phyloP scores from a whole-genome alignment of 1,140 invertebrate species.

The Zaprionus nigranus region DNA sequence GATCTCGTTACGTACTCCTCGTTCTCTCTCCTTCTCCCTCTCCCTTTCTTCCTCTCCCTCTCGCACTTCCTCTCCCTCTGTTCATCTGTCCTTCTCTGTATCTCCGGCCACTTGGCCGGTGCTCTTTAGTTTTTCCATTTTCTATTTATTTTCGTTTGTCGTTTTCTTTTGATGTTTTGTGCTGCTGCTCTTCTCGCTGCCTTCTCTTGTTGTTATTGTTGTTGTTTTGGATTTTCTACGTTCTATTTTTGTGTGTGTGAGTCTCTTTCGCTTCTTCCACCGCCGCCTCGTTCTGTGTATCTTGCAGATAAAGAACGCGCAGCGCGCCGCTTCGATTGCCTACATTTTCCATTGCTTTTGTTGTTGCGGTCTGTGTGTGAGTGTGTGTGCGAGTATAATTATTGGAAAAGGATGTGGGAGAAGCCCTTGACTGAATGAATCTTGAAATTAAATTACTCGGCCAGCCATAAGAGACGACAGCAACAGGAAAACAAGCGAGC shows the following conservation, averaged over 20 bases:
- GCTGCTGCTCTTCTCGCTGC: slow-evolving; percentile 18
- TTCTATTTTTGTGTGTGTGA: slow-evolving; percentile 79
- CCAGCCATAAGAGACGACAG: neutral
- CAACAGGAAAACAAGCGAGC: neutral
- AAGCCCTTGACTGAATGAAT: slow-evolving; percentile 81
- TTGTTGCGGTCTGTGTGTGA: slow-evolving; percentile 8
- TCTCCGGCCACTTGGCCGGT: slow-evolving; percentile 38
- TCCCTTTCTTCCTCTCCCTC: slow-evolving; percentile 10
- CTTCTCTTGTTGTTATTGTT: slow-evolving; percentile 23
- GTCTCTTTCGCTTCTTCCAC: slow-evolving; percentile 45
- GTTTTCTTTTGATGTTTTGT: slow-evolving; percentile 77
- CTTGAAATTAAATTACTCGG: slow-evolving; percentile 35
- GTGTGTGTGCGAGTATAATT: slow-evolving; percentile 48
- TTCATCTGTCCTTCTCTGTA: slow-evolving; percentile 25
- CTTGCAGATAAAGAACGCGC: slow-evolving; percentile 71
- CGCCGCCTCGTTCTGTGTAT: slow-evolving; percentile 52
- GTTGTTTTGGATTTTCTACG: slow-evolving; percentile 63
- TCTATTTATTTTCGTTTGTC: slow-evolving; percentile 79
- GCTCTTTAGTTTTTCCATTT: slow-evolving; percentile 66
- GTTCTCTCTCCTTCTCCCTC: neutral
- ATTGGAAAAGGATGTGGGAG: slow-evolving; percentile 80
- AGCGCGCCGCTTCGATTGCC: slow-evolving; percentile 60
- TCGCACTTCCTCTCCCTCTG: slow-evolving; percentile 23
- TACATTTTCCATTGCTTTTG: slow-evolving; percentile 57
- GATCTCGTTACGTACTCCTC: slow-evolving; percentile 15